These are phyloP conservation scores for Suncus etruscus DNA, from an alignment of 2,113 vertebrate genomes.

Conservation along the genomic window DNA sequence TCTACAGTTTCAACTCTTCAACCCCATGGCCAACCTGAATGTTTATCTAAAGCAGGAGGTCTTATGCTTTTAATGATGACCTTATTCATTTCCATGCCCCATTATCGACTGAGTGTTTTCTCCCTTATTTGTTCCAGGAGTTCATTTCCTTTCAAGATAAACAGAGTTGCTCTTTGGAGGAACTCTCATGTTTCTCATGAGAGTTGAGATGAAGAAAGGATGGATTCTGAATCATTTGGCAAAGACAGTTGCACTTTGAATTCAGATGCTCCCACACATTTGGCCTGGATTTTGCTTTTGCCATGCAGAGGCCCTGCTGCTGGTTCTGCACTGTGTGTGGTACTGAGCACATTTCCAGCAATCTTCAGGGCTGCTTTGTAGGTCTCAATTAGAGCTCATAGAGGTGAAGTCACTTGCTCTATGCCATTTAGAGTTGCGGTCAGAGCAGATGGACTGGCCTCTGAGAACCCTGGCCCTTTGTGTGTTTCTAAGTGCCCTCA, in stretches of 20 bases:
- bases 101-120: background rate
- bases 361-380: background rate
- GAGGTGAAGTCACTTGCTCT: background rate
- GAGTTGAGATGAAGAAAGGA: constrained; percentile 3
- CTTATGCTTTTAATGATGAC: accelerated
- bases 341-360: background rate
- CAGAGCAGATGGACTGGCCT: background rate
- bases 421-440: background rate
- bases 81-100: background rate
- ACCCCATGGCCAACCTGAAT: background rate
- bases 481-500: too few relatives aligned
- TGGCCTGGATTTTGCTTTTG: background rate
- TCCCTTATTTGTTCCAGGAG: constrained; percentile 11
- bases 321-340: background rate
- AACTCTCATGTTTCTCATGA: constrained; percentile 2
- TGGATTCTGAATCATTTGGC: background rate
- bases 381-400: too few relatives aligned
- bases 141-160: constrained; percentile 49
- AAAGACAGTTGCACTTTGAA: background rate
- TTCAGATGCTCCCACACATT: background rate
- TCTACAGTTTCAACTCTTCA: background rate
- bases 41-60: background rate
- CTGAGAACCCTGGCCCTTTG: background rate
- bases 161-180: constrained; percentile 3
- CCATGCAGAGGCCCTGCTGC: background rate